Base-by-base conservation (phyloP, 2,888 invertebrate species). In the Crossocerus cetratus region DNA sequence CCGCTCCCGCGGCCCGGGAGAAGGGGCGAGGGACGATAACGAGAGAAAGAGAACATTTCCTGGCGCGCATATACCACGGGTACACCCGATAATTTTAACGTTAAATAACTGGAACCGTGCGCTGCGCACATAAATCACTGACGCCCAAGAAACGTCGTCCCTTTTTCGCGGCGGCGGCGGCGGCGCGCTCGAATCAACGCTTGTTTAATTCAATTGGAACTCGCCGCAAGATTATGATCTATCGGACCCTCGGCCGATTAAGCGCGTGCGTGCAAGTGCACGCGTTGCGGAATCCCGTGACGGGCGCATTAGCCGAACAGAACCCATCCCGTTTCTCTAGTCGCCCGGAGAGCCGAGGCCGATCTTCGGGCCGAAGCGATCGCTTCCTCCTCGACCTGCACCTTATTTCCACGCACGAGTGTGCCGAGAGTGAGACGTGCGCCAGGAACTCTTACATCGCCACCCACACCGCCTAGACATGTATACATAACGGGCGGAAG, bases 71-170 rank as follows among this genome's bases (percentile, higher is more conserved):
- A 49, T 63, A 23, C 45, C 59, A 64, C 45, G 8, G 23, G 57
- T 58, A 42, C 59, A 45, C 45, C 59, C 69, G 76, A 74, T 73
- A 71, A 78, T 79, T 73, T 65, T 56, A 65, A 60, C 72, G 76
- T 79, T 78, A 76, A 79, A 79, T 72, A 79, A 76, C 76, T 74
- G 61, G 72, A 76, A 76, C 79, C 64, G 61, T 65, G 68, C 56
- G 57, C 55, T 32, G 44, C 58, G 61, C 55, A 22, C 54, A 76
- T 74, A 79, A 79, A 79, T 79, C 79, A 78, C 76, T 11, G 22
- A 49, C 64, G 45, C 32, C 57, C 42, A 57, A 43, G 62, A 72
- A 76, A 76, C 67, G 66, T 73, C 69, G 75, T 20, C 49, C 71
- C 69, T 67, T 62, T 66, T 55, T 63, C 14, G 60, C 63, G 56